These are phyloP conservation scores for Lepidurus apus DNA, from an alignment of 1,140 invertebrate genomes.

Conservation along the genomic window DNA sequence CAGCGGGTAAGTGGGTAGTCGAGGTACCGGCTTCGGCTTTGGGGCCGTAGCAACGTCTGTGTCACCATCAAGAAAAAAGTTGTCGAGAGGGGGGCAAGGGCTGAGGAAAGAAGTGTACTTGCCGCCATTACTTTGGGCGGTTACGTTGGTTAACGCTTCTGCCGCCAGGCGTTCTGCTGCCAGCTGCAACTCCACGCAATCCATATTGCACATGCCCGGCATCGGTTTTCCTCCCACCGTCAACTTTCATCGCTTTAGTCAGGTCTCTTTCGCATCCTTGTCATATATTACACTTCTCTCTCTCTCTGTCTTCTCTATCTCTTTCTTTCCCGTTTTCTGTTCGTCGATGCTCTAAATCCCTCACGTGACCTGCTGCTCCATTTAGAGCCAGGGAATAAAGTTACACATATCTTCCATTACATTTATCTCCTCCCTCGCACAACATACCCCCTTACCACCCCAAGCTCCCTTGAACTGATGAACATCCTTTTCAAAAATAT, in stretches of 20 bases:
- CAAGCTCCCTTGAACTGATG: background rate
- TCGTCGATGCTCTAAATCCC: conserved; percentile 9
- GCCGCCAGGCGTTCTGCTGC: background rate
- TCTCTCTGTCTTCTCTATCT: background rate
- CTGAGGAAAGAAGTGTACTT: background rate
- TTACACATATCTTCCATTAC: background rate
- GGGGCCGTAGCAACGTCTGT: background rate
- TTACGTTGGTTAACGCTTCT: background rate
- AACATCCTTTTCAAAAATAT: background rate
- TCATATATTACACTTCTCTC: background rate
- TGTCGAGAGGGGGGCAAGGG: background rate
- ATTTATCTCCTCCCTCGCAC: background rate
- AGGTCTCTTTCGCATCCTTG: conserved; percentile 13
- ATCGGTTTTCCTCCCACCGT: background rate
- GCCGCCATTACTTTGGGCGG: background rate
- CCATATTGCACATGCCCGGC: background rate
- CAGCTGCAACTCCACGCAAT: background rate
- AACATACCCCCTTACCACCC: background rate
- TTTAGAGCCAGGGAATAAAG: background rate
- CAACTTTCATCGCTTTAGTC: background rate
- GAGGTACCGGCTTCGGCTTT: background rate
- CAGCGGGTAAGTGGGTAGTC: background rate
- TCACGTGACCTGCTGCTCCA: conserved; percentile 11
- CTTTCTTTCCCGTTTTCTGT: too few relatives aligned
- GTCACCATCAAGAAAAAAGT: background rate